phyloP scores from a whole-genome alignment of 2,888 invertebrate genomes.

The Tuta absoluta region DNA sequence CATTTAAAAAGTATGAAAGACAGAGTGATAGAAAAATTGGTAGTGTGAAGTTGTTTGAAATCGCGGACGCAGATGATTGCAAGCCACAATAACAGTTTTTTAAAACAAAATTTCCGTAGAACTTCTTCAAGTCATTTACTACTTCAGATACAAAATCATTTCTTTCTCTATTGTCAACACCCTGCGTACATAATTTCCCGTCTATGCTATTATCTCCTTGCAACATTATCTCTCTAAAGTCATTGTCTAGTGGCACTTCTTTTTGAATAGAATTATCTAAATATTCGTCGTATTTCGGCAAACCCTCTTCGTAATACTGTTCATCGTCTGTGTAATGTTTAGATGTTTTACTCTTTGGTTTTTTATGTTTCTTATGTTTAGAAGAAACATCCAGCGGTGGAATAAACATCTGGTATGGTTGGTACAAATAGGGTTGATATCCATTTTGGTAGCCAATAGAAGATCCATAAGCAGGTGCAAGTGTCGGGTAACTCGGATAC shows the following conservation, averaged over 20 bases:
- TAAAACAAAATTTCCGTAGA: constrained; percentile 41
- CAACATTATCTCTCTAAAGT: constrained; percentile 28
- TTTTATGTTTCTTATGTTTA: neutral
- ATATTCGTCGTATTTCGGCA: constrained; percentile 34
- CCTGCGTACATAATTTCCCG: neutral
- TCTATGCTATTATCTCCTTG: neutral
- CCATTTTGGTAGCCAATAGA: neutral
- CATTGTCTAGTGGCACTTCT: constrained; percentile 28
- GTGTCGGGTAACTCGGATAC: neutral
- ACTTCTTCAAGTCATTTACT: constrained; percentile 41
- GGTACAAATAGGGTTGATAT: constrained; percentile 10
- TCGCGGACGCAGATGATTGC: neutral
- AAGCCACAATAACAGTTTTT: constrained; percentile 45
- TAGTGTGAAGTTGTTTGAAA: neutral
- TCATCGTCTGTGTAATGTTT: constrained; percentile 44
- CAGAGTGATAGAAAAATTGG: neutral
- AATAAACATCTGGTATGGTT: constrained; percentile 7
- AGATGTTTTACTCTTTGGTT: constrained; percentile 26
- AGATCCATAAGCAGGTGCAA: neutral
- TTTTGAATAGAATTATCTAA: neutral
- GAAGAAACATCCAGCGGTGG: neutral
- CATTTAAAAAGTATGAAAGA: neutral
- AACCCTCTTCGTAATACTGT: constrained; percentile 42
- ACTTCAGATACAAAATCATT: constrained; percentile 38
- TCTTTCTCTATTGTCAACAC: constrained; percentile 31